A percentile compares a stretch with the other conserved stretches of the same genome.
phyloP scores from a whole-genome alignment of 2,797 vertebrate genomes.

The Lycodopsis pacificus region DNA sequence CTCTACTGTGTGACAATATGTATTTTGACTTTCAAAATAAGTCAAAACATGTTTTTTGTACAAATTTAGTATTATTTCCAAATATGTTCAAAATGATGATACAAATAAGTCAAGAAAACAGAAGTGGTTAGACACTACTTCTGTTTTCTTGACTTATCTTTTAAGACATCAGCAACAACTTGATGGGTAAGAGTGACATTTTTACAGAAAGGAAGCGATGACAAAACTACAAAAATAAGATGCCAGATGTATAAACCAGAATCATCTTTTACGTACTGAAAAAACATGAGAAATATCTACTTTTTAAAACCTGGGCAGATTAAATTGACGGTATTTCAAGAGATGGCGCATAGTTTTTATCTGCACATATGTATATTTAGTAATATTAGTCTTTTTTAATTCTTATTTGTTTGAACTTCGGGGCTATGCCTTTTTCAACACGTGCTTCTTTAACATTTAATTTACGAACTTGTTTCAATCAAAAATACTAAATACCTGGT shows the following conservation, averaged over 20 bases:
- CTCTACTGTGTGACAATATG: neutral
- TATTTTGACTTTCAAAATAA: neutral
- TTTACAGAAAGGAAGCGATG: neutral
- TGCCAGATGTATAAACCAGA: neutral
- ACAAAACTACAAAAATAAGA: neutral
- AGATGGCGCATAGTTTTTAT: neutral
- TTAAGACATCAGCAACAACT: neutral
- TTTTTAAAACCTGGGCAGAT: neutral
- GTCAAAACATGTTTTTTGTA: neutral
- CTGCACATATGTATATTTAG: neutral
- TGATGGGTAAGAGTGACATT: neutral
- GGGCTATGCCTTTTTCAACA: neutral
- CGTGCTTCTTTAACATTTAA: neutral
- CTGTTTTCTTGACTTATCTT: neutral
- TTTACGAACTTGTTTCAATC: neutral
- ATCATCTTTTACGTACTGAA: neutral
- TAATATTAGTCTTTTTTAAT: neutral
- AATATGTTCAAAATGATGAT: neutral
- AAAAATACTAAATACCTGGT: conserved; percentile 6
- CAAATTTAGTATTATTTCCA: neutral
- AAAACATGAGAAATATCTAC: neutral
- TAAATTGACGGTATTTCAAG: neutral
- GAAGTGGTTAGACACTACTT: neutral
- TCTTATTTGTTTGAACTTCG: neutral
- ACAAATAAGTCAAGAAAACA: too few relatives aligned